These are phyloP conservation scores for Cherax destructor DNA, from an alignment of 1,140 invertebrate species.

Conservation along the genomic window DNA sequence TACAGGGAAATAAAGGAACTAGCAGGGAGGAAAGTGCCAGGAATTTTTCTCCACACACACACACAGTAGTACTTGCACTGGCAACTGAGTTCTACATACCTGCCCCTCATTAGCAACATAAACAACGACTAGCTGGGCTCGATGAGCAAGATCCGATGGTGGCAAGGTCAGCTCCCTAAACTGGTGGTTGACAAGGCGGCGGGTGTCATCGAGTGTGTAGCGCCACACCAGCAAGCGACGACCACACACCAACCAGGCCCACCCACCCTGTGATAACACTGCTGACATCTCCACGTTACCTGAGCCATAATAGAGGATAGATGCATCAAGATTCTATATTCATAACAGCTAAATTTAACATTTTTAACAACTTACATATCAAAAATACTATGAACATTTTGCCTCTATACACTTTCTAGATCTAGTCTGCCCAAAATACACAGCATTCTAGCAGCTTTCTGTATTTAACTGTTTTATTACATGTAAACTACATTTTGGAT, in stretches of 20 bases:
- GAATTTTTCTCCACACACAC: not conserved
- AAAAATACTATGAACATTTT: too few species aligned
- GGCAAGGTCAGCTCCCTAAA: constrained; percentile 88
- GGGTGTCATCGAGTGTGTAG: constrained; percentile 78
- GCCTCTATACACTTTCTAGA: too few species aligned
- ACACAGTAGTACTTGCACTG: constrained; percentile 73
- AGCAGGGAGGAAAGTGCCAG: too few species aligned
- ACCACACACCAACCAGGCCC: constrained; percentile 92
- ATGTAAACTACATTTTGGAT: too few species aligned
- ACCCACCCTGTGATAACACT: constrained; percentile 76
- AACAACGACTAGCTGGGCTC: constrained; percentile 90
- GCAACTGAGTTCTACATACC: constrained; percentile 77
- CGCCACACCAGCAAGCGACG: constrained; percentile 92
- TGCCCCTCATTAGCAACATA: constrained; percentile 83
- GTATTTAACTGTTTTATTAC: too few species aligned
- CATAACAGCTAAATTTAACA: too few species aligned
- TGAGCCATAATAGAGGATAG: not conserved
- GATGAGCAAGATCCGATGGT: constrained; percentile 93
- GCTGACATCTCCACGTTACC: constrained; percentile 70
- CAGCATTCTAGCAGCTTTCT: too few species aligned
- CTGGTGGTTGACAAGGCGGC: constrained; percentile 75
- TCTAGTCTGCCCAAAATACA: too few species aligned
- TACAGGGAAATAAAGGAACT: too few species aligned
- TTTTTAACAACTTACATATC: too few species aligned
- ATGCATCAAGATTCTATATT: too few species aligned